These are phyloP conservation scores for Choristoneura rosaceana DNA, from an alignment of 2,888 invertebrate species.

Conservation along the genomic window DNA sequence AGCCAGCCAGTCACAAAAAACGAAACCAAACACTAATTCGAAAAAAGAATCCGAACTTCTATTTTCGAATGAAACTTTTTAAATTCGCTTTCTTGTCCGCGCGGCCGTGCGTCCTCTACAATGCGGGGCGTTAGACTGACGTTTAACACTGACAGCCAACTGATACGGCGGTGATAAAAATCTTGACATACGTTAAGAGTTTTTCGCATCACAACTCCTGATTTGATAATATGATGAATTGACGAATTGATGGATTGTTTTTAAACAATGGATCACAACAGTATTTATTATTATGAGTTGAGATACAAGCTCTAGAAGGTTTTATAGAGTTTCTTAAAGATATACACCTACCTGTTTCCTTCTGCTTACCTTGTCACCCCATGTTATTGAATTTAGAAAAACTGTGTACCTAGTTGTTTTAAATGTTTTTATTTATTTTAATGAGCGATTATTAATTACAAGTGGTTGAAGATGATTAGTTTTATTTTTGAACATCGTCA, in stretches of 20 bases:
- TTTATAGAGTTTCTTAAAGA: too few species aligned
- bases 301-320: not conserved
- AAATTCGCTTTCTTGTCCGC: constrained; percentile 5
- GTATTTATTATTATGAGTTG: not conserved
- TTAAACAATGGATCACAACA: constrained; percentile 8
- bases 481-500: not conserved
- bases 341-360: too few species aligned
- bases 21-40: constrained; percentile 17
- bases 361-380: too few species aligned
- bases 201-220: constrained; percentile 7
- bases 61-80: constrained; percentile 33
- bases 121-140: constrained; percentile 22
- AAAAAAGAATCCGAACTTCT: constrained; percentile 22
- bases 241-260: not conserved
- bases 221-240: constrained; percentile 2
- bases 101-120: constrained; percentile 28
- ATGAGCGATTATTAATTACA: too few species aligned
- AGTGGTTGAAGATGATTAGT: too few species aligned
- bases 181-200: constrained; percentile 9
- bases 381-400: too few species aligned
- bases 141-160: constrained; percentile 1
- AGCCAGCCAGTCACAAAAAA: constrained; percentile 13
- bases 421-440: too few species aligned
- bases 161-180: constrained; percentile 33
- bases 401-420: too few species aligned